Percentiles rank a stretch among this genome's conserved stretches.
Conservation (phyloP, 2,888 invertebrate species). For the Gymnosoma rotundatum region DNA sequence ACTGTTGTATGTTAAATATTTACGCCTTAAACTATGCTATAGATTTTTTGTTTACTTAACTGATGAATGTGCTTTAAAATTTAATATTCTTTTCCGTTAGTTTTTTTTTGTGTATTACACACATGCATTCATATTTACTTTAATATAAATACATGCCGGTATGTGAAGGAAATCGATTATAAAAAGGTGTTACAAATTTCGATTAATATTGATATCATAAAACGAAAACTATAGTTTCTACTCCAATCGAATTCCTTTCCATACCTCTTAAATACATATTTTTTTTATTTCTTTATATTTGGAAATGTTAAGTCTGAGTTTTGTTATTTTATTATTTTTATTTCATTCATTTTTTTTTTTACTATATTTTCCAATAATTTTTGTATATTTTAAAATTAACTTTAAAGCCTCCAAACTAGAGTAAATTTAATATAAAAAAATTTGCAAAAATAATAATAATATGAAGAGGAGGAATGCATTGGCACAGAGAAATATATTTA, state of each 20-base stretch:
- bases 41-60: slow-evolving; percentile 4
- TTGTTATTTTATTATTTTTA: slow-evolving; percentile 33
- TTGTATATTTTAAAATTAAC: slow-evolving; percentile 1
- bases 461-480: slow-evolving; percentile 8
- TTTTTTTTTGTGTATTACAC: not conserved
- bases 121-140: not conserved
- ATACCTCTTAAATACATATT: not conserved
- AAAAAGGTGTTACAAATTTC: too few species aligned
- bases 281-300: slow-evolving; percentile 36
- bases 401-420: too few species aligned
- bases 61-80: not conserved
- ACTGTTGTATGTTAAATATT: slow-evolving; percentile 9
- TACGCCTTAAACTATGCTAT: slow-evolving; percentile 48
- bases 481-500: slow-evolving; percentile 52
- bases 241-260: too few species aligned
- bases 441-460: not conserved
- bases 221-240: too few species aligned
- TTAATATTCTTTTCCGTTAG: not conserved
- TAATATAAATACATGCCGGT: not conserved
- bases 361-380: not conserved
- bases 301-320: slow-evolving; percentile 65
- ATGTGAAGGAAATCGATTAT: too few species aligned
- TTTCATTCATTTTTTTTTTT: not conserved
- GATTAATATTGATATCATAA: too few species aligned
- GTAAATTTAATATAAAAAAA: not conserved